Evolutionary conservation across 2,113 vertebrate genomes (phyloP).

Genomic region (Pampusana beccarii): DNA sequence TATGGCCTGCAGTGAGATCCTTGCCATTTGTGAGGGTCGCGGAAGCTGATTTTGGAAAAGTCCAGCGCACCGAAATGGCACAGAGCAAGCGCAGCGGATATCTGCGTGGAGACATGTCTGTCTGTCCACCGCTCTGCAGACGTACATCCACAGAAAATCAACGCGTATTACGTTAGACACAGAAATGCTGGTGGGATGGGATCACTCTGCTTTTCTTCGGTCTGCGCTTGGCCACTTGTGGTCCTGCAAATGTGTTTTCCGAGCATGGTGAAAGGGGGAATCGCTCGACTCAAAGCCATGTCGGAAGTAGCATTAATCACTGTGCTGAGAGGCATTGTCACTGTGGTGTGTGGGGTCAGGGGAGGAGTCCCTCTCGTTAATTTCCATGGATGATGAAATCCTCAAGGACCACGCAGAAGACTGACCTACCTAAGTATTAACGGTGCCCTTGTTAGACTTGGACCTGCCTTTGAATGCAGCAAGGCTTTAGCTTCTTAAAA

Average conservation of each 20-base stretch:
- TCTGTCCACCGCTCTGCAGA: not conserved
- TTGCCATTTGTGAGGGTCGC: not conserved
- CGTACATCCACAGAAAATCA: not conserved
- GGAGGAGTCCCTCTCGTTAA: constrained; percentile 49
- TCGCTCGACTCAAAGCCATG: not conserved
- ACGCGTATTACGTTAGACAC: not conserved
- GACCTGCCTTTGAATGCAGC: not conserved
- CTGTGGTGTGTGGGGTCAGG: not conserved
- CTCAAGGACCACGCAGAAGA: constrained; percentile 22
- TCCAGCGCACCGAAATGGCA: not conserved
- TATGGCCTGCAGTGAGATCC: not conserved
- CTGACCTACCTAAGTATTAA: constrained; percentile 51
- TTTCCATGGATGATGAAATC: constrained; percentile 43
- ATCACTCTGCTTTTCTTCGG: not conserved
- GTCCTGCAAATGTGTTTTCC: not conserved
- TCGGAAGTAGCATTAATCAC: constrained; percentile 23
- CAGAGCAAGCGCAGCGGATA: not conserved
- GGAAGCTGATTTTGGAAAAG: not conserved
- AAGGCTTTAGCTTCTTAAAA: not conserved
- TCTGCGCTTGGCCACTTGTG: not conserved
- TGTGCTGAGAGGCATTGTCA: not conserved
- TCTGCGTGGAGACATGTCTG: not conserved
- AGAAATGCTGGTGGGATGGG: not conserved
- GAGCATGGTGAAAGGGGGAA: not conserved
- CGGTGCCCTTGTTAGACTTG: not conserved